Evolutionary conservation across 2,113 vertebrate genomes (phyloP), one percentile per base, ranked within the genome.

Genomic region (Porphyrio hochstetteri): DNA sequence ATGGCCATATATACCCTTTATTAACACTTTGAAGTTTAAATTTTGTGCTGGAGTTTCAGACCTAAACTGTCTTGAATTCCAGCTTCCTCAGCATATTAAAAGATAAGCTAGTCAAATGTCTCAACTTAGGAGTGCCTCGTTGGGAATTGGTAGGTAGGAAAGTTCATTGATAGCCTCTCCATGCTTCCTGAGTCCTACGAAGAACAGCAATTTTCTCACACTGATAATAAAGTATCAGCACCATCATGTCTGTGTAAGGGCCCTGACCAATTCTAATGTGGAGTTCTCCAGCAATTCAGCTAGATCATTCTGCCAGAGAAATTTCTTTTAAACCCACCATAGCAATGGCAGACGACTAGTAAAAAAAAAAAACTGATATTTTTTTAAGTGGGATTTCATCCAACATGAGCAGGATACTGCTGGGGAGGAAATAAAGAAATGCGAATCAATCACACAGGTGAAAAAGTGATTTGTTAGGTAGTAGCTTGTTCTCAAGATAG

Each of bases 1-100:
- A 67, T 23, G 15, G 19, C 16, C 15, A 75, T 1, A 0, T 20
- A 42, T 21, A 19, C 2, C 23, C 5, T 8, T 4, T 20, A 5
- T n/a, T 68, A 68, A 71, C 16, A 31, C 16, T 38, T 40, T 9
- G 16, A 5, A 28, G 19, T 42, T 83, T 42, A 72, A 71, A 72
- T 25, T 6, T 9, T 38, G 5, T 25, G 17, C 18, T 31, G 16
- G 16, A 87, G 21, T 42, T 90, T 86, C 33, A 63, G 5, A 13
- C 31, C 36, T 53, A 68, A 88, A 67, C 9, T 82, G 8, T 14
- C 9, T 38, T 7, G 11, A 63, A 12, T 78, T 48, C 1, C 8
- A 52, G 8, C 5, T 64, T 14, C 35, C 14, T 68, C 23, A 52
- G 36, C 11, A 5, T 67, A 27, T 40, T 81, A 15, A 65, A 86